Conservation (phyloP, 2,888 invertebrate species). For the Epicampocera succincta region DNA sequence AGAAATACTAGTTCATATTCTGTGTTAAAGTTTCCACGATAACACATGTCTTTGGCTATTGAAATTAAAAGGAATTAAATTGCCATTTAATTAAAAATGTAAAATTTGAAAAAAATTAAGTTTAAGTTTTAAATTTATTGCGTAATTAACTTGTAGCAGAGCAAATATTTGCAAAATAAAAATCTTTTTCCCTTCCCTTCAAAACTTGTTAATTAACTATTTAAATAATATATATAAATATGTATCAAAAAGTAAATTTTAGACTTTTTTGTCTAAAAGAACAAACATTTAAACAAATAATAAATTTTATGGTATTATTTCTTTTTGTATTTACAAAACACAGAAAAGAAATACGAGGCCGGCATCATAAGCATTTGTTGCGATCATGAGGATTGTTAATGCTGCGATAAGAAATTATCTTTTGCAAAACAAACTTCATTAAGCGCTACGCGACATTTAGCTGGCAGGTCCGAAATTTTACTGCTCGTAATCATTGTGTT, state of each 20-base stretch:
- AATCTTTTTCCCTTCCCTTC: constrained; percentile 22
- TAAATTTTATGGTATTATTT: background rate
- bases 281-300: background rate
- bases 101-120: no score
- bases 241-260: constrained; percentile 13
- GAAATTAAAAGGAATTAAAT: no score
- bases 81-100: no score
- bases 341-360: background rate
- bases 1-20: no score
- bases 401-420: no score
- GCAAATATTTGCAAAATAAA: constrained; percentile 19
- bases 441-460: no score
- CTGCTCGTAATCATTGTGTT: no score
- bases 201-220: constrained; percentile 40
- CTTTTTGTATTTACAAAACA: background rate
- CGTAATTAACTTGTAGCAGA: constrained; percentile 9
- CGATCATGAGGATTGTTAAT: no score
- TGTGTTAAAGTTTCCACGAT: no score
- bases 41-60: no score
- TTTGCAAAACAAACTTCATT: no score
- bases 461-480: no score
- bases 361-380: background rate
- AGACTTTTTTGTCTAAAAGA: constrained; percentile 4
- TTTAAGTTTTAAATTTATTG: background rate
- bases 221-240: constrained; percentile 24